Evolutionary conservation across 2,888 invertebrate species (phyloP), one percentile per base, ranked within the genome.

Genomic region (Cloeon dipterum): DNA sequence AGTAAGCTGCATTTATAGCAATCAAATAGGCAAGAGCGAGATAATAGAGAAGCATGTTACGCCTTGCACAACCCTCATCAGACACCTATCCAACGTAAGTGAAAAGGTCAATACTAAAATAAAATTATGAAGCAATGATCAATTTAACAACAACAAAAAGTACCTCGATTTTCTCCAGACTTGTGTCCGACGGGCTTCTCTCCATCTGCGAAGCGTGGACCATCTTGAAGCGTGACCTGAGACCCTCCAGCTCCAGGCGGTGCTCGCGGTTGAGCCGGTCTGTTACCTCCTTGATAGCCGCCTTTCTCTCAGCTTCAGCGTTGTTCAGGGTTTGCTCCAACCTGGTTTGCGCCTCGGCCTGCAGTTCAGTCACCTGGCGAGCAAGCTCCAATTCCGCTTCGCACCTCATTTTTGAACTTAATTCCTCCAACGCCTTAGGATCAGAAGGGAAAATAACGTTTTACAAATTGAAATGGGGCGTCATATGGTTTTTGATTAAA

Each of bases 211-310:
- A 29, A 5, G 29, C 29, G 16, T 29, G 29, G 5, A 29, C 77
- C 41, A 81, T 57, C 42, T 74, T 70, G 55, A 73, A 76, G 45
- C 77, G 68, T 26, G 74, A 71, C 29, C 76, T 62, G 43, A 85
- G 61, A 5, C 73, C 74, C 47, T 81, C 79, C 29, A 85, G 61
- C 54, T 85, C 79, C 14, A 69, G 71, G 54, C 74, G 76, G 52
- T 81, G 77, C 46, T 76, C 73, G 40, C 68, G 60, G 37, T 67
- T 68, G 43, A 82, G 59, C 43, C 70, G 68, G 40, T 79, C 76
- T 4, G 70, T 68, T 10, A 71, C 58, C 37, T 75, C 74, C 46
- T 72, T 73, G 10, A 78, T 55, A 18, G 70, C 65, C 42, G 63
- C 64, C 43, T 71, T 56, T 41, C 61, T 61, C 36, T 59, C 58